Percentiles rank a stretch among this genome's conserved stretches.
Conservation (phyloP, 1,140 invertebrate genomes). For the Lineus longissimus region DNA sequence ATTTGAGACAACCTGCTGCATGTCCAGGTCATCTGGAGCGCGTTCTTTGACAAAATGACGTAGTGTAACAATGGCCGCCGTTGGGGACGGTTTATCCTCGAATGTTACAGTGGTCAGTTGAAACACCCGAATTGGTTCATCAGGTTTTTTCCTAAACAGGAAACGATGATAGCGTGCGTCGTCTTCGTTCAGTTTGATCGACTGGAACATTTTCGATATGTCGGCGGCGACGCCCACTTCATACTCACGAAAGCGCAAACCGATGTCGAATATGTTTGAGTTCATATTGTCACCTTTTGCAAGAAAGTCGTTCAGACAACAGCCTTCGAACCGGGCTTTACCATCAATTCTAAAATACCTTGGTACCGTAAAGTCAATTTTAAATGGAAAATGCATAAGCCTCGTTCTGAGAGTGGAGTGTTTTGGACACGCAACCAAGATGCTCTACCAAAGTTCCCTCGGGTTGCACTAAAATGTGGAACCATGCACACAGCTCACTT, state of each 20-base stretch:
- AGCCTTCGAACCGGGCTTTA: neutral
- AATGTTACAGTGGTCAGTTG: neutral
- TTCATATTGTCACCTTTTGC: neutral
- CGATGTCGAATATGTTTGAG: neutral
- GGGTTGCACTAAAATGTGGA: too few species aligned
- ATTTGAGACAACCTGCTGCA: neutral
- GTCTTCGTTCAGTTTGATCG: neutral
- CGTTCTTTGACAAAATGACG: neutral
- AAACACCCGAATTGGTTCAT: neutral
- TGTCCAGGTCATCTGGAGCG: neutral
- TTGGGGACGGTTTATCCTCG: neutral
- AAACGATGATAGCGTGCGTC: neutral
- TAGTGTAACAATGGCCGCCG: neutral
- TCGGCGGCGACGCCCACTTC: neutral
- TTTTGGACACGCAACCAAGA: too few species aligned
- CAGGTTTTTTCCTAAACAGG: neutral
- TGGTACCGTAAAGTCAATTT: too few species aligned
- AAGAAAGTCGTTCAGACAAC: neutral
- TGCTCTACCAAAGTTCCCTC: too few species aligned
- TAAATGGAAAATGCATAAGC: too few species aligned
- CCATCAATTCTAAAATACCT: too few species aligned
- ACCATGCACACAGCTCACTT: too few species aligned
- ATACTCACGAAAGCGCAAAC: slow-evolving; percentile 1
- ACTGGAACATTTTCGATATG: slow-evolving; percentile 2
- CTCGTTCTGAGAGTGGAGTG: too few species aligned